Conservation (phyloP, 2,113 vertebrate genomes). For the Argyrosomus japonicus region DNA sequence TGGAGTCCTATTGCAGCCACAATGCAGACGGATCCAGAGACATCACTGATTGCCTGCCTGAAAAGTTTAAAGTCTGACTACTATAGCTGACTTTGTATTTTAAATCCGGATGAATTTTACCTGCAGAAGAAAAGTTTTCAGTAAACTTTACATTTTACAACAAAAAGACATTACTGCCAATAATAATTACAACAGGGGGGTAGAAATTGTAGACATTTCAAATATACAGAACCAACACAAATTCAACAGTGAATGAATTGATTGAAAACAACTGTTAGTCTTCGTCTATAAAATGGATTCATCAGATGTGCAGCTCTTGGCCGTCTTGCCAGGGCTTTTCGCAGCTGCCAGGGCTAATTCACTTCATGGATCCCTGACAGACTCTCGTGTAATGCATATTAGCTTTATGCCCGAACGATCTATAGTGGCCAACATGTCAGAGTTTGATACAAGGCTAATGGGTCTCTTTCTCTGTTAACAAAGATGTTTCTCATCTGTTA, state of each 20-base stretch:
- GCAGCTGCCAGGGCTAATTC: constrained; percentile 63
- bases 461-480: constrained; percentile 35
- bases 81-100: background rate
- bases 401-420: constrained; percentile 33
- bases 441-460: constrained; percentile 50
- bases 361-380: constrained; percentile 59
- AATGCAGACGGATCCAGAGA: background rate
- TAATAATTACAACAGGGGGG: background rate
- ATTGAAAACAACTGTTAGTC: constrained; percentile 29
- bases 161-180: background rate
- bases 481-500: constrained; percentile 49
- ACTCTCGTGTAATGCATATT: constrained; percentile 54
- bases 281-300: constrained; percentile 27
- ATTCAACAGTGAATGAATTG: background rate
- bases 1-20: background rate
- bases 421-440: constrained; percentile 40
- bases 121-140: background rate
- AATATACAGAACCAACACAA: background rate
- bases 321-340: background rate
- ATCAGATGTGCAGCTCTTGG: constrained; percentile 22
- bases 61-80: background rate
- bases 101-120: background rate
- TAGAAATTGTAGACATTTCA: background rate
- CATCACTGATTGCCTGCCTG: background rate
- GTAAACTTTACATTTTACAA: background rate